A percentile compares a stretch with the other conserved stretches of the same genome.
Evolutionary conservation across 2,113 vertebrate genomes (phyloP).

Genomic region (Malurus melanocephalus): DNA sequence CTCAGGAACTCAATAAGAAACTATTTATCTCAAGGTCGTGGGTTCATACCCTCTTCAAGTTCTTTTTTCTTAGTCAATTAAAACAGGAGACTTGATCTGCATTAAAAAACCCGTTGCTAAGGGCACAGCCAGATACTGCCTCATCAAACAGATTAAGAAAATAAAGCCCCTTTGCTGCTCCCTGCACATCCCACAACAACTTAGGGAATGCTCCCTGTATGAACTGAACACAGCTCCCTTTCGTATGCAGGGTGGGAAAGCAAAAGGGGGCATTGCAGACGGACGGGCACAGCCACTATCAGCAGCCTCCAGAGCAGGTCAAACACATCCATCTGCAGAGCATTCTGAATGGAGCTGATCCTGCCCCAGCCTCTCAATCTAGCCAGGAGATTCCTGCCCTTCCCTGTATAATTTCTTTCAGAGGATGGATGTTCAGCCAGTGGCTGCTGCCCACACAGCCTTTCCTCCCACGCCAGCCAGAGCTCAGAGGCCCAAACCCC

Average conservation of each 20-base stretch:
- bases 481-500: background rate
- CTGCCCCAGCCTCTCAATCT: background rate
- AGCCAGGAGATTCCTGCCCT: background rate
- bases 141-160: background rate
- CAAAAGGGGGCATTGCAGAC: background rate
- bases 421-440: background rate
- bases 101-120: background rate
- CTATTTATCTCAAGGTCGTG: constrained; percentile 46
- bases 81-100: constrained; percentile 1
- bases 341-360: background rate
- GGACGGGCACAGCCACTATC: rapidly evolving
- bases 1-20: constrained; percentile 8
- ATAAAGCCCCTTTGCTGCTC: background rate
- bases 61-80: constrained; percentile 39
- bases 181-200: background rate
- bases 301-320: background rate
- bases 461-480: background rate
- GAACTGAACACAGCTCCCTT: background rate
- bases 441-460: background rate
- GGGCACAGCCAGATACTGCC: background rate
- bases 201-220: rapidly evolving
- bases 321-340: background rate
- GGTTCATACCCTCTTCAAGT: constrained; percentile 31
- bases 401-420: background rate
- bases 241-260: background rate